Conservation (phyloP, 1,140 invertebrate genomes). For the Solen grandis region DNA sequence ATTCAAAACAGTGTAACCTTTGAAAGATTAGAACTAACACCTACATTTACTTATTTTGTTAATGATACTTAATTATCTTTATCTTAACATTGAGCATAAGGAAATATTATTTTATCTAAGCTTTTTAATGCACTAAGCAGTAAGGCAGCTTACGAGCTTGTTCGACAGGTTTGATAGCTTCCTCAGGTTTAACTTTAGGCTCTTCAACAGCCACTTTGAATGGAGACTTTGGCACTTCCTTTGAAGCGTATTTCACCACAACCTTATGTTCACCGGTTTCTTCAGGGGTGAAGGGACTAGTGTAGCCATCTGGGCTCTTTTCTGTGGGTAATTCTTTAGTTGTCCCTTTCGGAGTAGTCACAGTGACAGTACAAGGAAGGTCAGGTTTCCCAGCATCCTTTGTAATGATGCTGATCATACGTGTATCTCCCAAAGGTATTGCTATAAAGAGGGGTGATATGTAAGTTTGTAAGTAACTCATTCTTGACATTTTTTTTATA, state of each 20-base stretch:
- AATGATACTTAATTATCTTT: too few relatives aligned
- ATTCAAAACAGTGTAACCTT: too few relatives aligned
- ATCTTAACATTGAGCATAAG: too few relatives aligned
- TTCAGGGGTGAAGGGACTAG: conserved; percentile 90
- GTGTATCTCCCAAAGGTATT: conserved; percentile 81
- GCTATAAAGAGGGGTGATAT: too few relatives aligned
- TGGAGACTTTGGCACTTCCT: conserved; percentile 75
- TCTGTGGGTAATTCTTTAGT: conserved; percentile 83
- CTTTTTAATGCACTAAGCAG: too few relatives aligned
- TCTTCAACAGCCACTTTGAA: conserved; percentile 84
- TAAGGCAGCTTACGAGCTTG: conserved; percentile 12
- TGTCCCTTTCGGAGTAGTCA: conserved; percentile 78
- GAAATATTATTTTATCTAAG: too few relatives aligned
- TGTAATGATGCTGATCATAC: conserved; percentile 91
- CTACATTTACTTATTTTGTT: too few relatives aligned
- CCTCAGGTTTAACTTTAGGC: neutral
- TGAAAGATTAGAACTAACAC: too few relatives aligned
- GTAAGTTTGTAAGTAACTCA: too few relatives aligned
- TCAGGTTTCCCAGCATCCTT: conserved; percentile 85
- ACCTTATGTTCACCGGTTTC: conserved; percentile 85
- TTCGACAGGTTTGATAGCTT: conserved; percentile 33
- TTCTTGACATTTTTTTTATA: too few relatives aligned
- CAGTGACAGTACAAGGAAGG: conserved; percentile 84
- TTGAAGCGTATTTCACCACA: conserved; percentile 73
- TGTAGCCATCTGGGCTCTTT: conserved; percentile 87